Evolutionary conservation across 2,113 vertebrate species (phyloP).

Genomic region (Hylia prasina): DNA sequence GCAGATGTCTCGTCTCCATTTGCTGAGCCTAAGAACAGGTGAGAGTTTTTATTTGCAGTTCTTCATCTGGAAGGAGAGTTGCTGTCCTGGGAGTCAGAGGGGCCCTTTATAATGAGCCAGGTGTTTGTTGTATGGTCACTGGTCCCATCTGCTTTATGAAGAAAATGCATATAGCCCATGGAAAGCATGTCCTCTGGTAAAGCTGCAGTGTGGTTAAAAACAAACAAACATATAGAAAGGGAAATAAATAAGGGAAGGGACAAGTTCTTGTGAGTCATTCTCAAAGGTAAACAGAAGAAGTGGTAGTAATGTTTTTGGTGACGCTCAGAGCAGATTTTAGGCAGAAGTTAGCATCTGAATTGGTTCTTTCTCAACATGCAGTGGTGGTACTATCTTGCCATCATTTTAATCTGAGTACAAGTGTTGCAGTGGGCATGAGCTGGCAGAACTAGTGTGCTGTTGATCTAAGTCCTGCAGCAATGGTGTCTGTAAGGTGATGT

Average conservation of each 20-base stretch:
- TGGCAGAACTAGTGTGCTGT: accelerated
- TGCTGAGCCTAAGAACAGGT: constrained; percentile 90
- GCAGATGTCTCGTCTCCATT: constrained; percentile 86
- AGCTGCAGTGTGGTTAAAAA: neutral
- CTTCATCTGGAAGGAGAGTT: neutral
- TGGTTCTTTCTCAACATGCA: neutral
- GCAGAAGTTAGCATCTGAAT: neutral
- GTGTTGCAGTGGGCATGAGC: neutral
- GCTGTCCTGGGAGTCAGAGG: neutral
- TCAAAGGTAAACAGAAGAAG: neutral
- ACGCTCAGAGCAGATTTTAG: neutral
- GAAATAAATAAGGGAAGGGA: neutral
- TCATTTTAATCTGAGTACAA: neutral
- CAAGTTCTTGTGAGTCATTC: neutral
- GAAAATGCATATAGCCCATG: neutral
- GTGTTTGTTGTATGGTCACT: neutral
- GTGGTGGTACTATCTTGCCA: neutral
- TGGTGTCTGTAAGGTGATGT: neutral
- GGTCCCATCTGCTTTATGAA: neutral
- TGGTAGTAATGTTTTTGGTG: neutral
- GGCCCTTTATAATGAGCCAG: neutral
- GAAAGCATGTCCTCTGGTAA: neutral
- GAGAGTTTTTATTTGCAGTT: neutral
- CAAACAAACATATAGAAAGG: neutral
- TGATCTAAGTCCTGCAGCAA: neutral